Percentiles rank a stretch among this genome's conserved stretches.
Evolutionary conservation across 2,888 invertebrate species (phyloP).

Genomic region (Ischnura elegans): DNA sequence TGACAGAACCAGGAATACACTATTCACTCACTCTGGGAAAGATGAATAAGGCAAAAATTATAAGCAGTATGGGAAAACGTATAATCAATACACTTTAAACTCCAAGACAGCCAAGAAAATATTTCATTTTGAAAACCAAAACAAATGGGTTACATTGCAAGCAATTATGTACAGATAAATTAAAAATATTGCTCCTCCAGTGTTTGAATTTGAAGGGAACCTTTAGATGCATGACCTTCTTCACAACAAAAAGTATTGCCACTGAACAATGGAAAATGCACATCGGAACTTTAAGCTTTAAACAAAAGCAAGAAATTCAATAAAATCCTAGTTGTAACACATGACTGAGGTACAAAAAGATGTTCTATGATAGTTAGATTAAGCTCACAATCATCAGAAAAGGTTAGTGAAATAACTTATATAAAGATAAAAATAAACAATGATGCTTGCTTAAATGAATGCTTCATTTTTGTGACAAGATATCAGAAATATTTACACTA

Average conservation of each 20-base stretch:
- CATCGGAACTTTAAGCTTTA: conserved; percentile 32
- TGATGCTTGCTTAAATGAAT: conserved; percentile 67
- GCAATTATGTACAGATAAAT: conserved; percentile 33
- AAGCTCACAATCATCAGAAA: conserved; percentile 65
- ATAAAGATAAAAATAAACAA: conserved; percentile 63
- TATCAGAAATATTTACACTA: conserved; percentile 67
- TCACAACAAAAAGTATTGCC: conserved; percentile 24
- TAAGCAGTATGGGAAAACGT: conserved; percentile 23
- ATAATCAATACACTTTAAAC: conserved; percentile 23
- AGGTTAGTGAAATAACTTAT: conserved; percentile 62
- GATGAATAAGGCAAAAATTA: conserved; percentile 39
- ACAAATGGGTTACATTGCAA: conserved; percentile 6
- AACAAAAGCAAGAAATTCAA: conserved; percentile 52
- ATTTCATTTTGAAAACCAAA: background rate
- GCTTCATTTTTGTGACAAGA: conserved; percentile 67
- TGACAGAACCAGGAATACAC: conserved; percentile 56
- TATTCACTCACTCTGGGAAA: conserved; percentile 56
- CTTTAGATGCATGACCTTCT: conserved; percentile 8
- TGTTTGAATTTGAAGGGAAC: conserved; percentile 26
- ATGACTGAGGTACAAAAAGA: conserved; percentile 60
- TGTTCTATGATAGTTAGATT: conserved; percentile 54
- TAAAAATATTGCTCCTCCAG: conserved; percentile 36
- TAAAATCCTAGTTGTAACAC: conserved; percentile 47
- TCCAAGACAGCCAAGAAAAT: conserved; percentile 3
- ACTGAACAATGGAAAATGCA: background rate